Conservation (phyloP, 2,797 vertebrate genomes). For the Sebastes dallii region DNA sequence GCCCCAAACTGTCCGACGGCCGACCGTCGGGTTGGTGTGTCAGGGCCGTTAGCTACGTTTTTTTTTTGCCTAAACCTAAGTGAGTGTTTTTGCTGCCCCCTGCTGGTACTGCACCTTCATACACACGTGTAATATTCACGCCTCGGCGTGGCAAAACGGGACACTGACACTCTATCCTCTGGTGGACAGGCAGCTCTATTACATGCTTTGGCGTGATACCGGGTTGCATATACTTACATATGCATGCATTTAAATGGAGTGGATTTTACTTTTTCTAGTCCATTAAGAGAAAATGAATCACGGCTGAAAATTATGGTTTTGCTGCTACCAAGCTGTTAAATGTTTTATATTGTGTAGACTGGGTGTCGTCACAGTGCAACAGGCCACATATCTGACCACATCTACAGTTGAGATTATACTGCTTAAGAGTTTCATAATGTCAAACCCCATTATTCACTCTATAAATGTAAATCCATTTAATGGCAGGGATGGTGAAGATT, state of each 20-base stretch:
- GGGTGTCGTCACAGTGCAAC: constrained; percentile 14
- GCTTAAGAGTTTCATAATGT: neutral
- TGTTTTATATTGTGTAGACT: neutral
- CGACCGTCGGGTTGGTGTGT: too few relatives aligned
- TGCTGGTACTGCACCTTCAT: too few relatives aligned
- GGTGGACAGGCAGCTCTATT: too few relatives aligned
- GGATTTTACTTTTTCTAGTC: neutral
- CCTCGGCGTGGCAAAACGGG: accelerated
- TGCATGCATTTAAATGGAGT: neutral
- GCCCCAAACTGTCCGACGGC: too few relatives aligned
- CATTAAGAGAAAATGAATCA: neutral
- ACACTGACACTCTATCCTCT: too few relatives aligned
- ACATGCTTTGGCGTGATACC: too few relatives aligned
- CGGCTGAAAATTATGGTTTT: neutral
- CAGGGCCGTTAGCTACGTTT: too few relatives aligned
- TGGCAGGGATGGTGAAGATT: too few relatives aligned
- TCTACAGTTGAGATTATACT: neutral
- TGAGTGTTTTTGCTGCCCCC: too few relatives aligned
- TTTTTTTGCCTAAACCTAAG: too few relatives aligned
- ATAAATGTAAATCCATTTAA: neutral
- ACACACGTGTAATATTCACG: too few relatives aligned
- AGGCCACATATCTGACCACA: constrained; percentile 5
- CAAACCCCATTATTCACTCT: neutral
- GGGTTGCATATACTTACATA: too few relatives aligned
- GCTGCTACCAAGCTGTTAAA: neutral